These are phyloP conservation scores for Eucera pruinosa DNA, from an alignment of 2,888 invertebrate genomes.

Conservation along the genomic window DNA sequence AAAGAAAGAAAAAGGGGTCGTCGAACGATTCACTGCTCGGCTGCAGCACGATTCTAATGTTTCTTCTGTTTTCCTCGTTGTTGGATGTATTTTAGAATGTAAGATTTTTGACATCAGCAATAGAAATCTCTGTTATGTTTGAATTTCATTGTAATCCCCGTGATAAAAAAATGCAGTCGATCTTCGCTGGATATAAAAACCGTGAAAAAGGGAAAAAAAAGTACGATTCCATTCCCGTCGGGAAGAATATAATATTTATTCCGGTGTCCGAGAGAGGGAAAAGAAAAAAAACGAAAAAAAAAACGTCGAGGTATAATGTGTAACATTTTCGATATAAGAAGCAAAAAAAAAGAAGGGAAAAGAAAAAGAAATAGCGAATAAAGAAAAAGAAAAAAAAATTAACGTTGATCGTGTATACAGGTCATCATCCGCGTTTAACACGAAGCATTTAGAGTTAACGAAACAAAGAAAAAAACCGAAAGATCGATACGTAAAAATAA, in stretches of 20 bases:
- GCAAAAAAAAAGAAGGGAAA: background rate
- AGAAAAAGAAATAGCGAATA: too few species aligned
- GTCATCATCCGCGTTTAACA: conserved; percentile 7
- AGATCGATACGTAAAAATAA: background rate
- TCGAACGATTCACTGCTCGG: conserved; percentile 46
- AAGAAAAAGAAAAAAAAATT: background rate
- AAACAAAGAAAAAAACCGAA: background rate
- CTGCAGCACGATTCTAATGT: conserved; percentile 73
- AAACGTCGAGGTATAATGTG: conserved; percentile 5
- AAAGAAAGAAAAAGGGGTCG: background rate
- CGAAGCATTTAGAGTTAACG: conserved; percentile 18
- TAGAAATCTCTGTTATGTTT: conserved; percentile 74
- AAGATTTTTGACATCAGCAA: conserved; percentile 71
- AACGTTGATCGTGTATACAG: conserved; percentile 9
- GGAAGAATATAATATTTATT: conserved; percentile 11
- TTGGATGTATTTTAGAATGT: conserved; percentile 74
- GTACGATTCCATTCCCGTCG: conserved; percentile 30
- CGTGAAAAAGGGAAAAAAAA: too few species aligned
- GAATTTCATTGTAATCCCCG: conserved; percentile 54
- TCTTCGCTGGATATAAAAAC: conserved; percentile 38
- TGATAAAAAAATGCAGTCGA: conserved; percentile 40
- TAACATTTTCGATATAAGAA: conserved; percentile 22
- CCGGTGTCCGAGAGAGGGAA: background rate
- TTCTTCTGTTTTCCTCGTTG: conserved; percentile 76
- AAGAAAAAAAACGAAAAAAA: too few species aligned